Conservation (phyloP, 2,797 vertebrate genomes). For the Acrossocheilus fasciatus region DNA sequence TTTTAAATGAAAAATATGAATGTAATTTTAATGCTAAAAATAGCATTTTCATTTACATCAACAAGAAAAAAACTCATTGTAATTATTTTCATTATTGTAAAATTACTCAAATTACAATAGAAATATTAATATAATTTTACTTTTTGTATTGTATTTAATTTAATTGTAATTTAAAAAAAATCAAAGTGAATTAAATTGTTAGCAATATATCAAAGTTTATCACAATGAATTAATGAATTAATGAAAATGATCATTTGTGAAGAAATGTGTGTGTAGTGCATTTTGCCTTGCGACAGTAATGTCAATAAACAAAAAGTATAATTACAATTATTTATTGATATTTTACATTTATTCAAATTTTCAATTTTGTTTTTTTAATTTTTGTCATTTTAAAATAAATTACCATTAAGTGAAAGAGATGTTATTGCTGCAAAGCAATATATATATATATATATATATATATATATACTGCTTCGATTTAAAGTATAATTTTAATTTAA, state of each 20-base stretch:
- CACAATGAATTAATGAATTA: background rate
- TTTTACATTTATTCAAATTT: too few relatives aligned
- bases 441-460: background rate
- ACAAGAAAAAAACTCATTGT: background rate
- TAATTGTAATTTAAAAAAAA: too few relatives aligned
- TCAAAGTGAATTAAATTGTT: background rate
- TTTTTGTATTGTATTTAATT: background rate
- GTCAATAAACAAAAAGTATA: too few relatives aligned
- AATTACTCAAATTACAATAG: background rate
- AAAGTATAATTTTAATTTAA: background rate
- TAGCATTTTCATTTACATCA: too few relatives aligned
- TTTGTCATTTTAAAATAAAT: too few relatives aligned
- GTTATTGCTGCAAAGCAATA: background rate
- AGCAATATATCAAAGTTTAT: background rate
- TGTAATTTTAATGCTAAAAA: background rate
- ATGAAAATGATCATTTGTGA: background rate
- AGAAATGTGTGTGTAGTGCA: too few relatives aligned
- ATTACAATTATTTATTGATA: too few relatives aligned
- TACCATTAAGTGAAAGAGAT: too few relatives aligned
- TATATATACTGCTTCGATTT: background rate
- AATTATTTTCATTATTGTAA: background rate
- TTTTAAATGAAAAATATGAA: too few relatives aligned
- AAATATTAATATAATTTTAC: background rate
- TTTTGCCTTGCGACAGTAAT: too few relatives aligned
- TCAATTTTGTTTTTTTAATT: too few relatives aligned